Conservation (phyloP, 2,797 vertebrate species). For the Takifugu rubripes region DNA sequence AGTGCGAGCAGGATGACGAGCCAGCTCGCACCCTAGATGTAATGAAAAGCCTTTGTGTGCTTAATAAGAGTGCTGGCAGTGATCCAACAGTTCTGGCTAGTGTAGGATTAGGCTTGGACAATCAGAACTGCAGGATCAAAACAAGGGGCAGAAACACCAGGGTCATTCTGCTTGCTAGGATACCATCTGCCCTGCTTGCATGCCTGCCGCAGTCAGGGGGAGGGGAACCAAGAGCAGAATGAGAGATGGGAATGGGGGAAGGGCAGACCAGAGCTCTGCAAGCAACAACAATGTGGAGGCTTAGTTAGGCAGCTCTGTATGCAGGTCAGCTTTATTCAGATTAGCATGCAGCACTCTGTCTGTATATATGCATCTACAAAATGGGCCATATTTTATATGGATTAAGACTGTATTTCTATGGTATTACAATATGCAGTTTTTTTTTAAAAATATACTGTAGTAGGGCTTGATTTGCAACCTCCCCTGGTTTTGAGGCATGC, state of each 20-base stretch:
- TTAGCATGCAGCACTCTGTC: constrained; percentile 41
- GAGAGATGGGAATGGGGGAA: constrained; percentile 63
- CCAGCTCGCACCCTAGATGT: constrained; percentile 69
- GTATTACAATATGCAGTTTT: too few relatives aligned
- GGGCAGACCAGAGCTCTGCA: constrained; percentile 65
- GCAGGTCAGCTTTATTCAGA: constrained; percentile 55
- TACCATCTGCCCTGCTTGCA: constrained; percentile 85
- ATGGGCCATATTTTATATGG: too few relatives aligned
- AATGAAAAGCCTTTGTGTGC: constrained; percentile 88
- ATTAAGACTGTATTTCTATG: too few relatives aligned
- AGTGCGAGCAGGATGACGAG: constrained; percentile 58
- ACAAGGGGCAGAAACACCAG: constrained; percentile 88
- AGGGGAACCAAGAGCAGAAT: constrained; percentile 63
- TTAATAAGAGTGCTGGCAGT: constrained; percentile 85
- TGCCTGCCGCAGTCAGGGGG: constrained; percentile 88
- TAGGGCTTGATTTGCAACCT: too few relatives aligned
- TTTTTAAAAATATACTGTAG: too few relatives aligned
- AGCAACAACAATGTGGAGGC: constrained; percentile 68
- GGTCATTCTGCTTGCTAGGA: constrained; percentile 86
- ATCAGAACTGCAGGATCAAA: constrained; percentile 88
- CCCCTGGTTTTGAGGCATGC: constrained; percentile 1
- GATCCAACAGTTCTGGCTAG: constrained; percentile 81
- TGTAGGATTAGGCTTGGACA: constrained; percentile 89
- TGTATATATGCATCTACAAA: constrained; percentile 27
- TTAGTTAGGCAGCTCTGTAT: constrained; percentile 58